Evolutionary conservation across 2,888 invertebrate species (phyloP).

Genomic region (Hypsopygia costalis): DNA sequence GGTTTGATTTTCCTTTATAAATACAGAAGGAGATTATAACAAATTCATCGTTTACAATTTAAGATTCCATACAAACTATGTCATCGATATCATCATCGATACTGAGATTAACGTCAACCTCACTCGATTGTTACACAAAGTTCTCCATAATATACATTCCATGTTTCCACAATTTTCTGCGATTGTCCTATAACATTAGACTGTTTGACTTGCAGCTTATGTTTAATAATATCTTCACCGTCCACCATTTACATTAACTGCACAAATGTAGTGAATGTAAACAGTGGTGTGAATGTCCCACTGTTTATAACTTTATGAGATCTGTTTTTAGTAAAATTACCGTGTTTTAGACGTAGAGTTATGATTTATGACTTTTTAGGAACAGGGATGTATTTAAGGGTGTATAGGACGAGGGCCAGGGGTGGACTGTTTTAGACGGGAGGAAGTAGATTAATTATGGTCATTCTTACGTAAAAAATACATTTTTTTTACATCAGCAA

Average conservation of each 20-base stretch:
- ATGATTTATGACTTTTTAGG: not conserved
- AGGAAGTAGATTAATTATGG: no score
- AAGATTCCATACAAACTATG: no score
- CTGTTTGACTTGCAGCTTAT: slow-evolving; percentile 36
- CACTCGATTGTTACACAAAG: slow-evolving; percentile 25
- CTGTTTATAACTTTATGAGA: slow-evolving; percentile 5
- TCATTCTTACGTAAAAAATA: no score
- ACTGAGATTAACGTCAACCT: not conserved
- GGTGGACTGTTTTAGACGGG: no score
- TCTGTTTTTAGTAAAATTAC: slow-evolving; percentile 4
- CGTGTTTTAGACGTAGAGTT: not conserved
- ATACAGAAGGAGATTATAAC: no score
- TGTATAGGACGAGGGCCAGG: no score
- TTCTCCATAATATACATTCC: slow-evolving; percentile 22
- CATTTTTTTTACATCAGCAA: no score
- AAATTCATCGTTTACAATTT: no score
- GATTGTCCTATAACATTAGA: slow-evolving; percentile 37
- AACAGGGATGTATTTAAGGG: no score
- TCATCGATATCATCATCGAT: no score
- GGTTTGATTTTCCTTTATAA: no score
- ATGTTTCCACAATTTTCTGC: slow-evolving; percentile 35
- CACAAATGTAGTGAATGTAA: slow-evolving; percentile 4
- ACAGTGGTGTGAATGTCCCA: slow-evolving; percentile 4
- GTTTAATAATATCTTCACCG: slow-evolving; percentile 39
- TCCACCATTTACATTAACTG: slow-evolving; percentile 2